Conservation (phyloP, 2,888 invertebrate genomes). For the Protonemura montana region DNA sequence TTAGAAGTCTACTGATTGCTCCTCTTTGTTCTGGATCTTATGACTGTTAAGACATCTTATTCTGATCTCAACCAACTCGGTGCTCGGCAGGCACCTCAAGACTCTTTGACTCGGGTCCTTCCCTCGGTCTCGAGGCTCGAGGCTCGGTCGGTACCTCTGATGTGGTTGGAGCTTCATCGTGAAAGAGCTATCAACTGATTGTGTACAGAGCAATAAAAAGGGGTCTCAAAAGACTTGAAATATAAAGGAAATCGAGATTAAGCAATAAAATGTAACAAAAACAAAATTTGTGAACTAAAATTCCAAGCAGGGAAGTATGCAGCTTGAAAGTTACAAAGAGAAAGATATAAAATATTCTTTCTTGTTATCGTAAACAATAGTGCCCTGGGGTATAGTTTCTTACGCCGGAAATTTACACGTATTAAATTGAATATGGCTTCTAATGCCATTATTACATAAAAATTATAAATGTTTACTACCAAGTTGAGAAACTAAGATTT, state of each 20-base stretch:
- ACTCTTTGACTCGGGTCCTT: too few relatives aligned
- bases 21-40: too few relatives aligned
- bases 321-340: neutral
- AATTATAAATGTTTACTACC: too few relatives aligned
- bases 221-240: constrained; percentile 17
- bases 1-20: too few relatives aligned
- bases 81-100: too few relatives aligned
- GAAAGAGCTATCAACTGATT: constrained; percentile 38
- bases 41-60: too few relatives aligned
- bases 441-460: too few relatives aligned
- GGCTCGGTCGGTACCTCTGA: neutral
- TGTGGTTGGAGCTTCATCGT: neutral
- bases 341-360: neutral
- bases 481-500: too few relatives aligned
- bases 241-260: constrained; percentile 28
- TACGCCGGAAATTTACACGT: too few relatives aligned
- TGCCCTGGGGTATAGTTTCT: neutral
- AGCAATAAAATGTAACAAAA: constrained; percentile 40
- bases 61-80: too few relatives aligned
- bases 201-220: constrained; percentile 32
- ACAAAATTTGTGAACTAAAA: constrained; percentile 25
- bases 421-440: too few relatives aligned
- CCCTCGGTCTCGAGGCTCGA: too few relatives aligned
- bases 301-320: neutral
- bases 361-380: neutral